Conservation (phyloP, 2,888 invertebrate species). For the Neelides folsomi region DNA sequence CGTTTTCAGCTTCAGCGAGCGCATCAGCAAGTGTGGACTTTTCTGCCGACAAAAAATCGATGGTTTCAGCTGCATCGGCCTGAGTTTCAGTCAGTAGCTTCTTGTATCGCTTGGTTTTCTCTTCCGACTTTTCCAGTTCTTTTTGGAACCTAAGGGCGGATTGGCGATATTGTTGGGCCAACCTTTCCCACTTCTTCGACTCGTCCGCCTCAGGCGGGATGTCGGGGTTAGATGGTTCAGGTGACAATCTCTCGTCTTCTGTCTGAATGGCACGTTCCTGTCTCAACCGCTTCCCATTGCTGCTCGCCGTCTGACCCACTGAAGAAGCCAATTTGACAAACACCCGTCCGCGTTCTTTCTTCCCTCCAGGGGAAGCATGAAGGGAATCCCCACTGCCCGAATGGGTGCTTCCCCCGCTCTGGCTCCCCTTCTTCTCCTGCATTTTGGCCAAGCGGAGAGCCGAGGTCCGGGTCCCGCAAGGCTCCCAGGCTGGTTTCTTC, state of each 20-base stretch:
- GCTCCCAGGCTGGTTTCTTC: slow-evolving; percentile 22
- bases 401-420: slow-evolving; percentile 18
- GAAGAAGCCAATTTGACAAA: slow-evolving; percentile 31
- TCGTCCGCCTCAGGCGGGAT: slow-evolving; percentile 17
- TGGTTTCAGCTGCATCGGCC: slow-evolving; percentile 65
- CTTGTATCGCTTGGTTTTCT: slow-evolving; percentile 53
- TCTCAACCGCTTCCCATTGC: slow-evolving; percentile 25
- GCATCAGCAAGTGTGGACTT: slow-evolving; percentile 66
- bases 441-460: slow-evolving; percentile 29
- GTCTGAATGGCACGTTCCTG: slow-evolving; percentile 30
- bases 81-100: slow-evolving; percentile 61
- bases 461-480: slow-evolving; percentile 26
- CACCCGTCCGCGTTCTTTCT: slow-evolving; percentile 3
- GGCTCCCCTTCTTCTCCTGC: slow-evolving; percentile 26
- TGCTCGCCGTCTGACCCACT: slow-evolving; percentile 29
- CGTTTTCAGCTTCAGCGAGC: slow-evolving; percentile 59
- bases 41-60: slow-evolving; percentile 76
- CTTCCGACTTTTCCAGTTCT: slow-evolving; percentile 31
- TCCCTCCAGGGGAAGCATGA: slow-evolving; percentile 11
- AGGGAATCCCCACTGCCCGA: slow-evolving; percentile 31
- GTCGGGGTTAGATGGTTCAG: slow-evolving; percentile 17
- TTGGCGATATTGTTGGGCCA: slow-evolving; percentile 21
- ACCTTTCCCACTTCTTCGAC: slow-evolving; percentile 22
- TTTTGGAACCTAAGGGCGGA: slow-evolving; percentile 25
- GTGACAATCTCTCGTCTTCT: slow-evolving; percentile 13